Conservation (phyloP, 1,140 invertebrate species). For the Dreissena polymorpha region DNA sequence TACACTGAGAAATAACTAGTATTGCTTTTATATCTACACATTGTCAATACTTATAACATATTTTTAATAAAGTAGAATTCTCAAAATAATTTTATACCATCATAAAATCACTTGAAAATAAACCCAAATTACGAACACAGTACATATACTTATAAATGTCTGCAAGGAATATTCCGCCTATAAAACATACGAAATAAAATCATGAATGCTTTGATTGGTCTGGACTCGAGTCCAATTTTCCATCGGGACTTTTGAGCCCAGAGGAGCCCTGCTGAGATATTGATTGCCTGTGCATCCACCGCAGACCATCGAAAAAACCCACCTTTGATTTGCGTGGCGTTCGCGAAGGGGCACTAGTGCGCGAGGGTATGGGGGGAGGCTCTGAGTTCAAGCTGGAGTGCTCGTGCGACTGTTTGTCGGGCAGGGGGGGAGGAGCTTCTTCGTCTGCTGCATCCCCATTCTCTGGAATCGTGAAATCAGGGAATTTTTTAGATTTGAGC, state of each 20-base stretch:
- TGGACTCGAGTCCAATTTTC: not conserved
- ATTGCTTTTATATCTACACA: too few species aligned
- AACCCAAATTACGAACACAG: too few species aligned
- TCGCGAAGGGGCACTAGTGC: not conserved
- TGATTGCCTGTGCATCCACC: slow-evolving; percentile 10
- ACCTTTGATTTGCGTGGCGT: slow-evolving; percentile 47
- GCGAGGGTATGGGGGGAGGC: not conserved
- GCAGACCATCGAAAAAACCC: slow-evolving; percentile 27
- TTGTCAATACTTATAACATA: too few species aligned
- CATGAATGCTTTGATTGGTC: not conserved
- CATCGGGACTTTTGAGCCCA: not conserved
- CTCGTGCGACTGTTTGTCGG: slow-evolving; percentile 34
- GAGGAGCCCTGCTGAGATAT: not conserved
- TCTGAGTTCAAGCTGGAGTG: not conserved
- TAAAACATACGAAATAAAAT: too few species aligned
- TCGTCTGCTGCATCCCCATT: slow-evolving; percentile 25
- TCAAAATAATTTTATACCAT: too few species aligned
- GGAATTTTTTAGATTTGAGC: too few species aligned
- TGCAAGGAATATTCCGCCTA: too few species aligned
- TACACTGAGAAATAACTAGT: too few species aligned
- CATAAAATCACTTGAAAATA: too few species aligned
- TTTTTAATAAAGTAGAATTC: too few species aligned
- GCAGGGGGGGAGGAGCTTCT: slow-evolving; percentile 36
- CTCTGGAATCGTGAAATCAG: slow-evolving; percentile 4
- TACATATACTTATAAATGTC: too few species aligned